These are phyloP conservation scores for Coregonus sp. DNA, from an alignment of 2,797 vertebrate species.

Conservation along the genomic window DNA sequence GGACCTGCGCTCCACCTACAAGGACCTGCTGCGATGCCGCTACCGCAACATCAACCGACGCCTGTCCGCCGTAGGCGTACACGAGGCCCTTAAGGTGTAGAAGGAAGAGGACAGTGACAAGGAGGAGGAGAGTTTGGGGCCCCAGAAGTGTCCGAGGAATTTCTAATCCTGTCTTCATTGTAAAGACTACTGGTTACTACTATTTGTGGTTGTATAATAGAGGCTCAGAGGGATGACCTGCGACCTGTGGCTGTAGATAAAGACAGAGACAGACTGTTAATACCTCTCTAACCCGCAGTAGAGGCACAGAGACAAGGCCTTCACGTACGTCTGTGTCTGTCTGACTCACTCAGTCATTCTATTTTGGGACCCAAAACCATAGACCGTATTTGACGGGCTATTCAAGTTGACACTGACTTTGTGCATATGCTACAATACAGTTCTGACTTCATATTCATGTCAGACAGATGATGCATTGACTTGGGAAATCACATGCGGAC, in stretches of 20 bases:
- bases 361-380: slow-evolving; percentile 64
- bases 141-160: not conserved
- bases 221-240: slow-evolving; percentile 34
- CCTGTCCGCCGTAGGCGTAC: slow-evolving; percentile 81
- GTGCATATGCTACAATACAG: slow-evolving; percentile 55
- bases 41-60: slow-evolving; percentile 84
- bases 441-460: slow-evolving; percentile 40
- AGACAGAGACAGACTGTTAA: slow-evolving; percentile 45
- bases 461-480: slow-evolving; percentile 40
- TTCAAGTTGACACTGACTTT: slow-evolving; percentile 57
- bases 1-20: slow-evolving; percentile 80
- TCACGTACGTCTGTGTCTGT: slow-evolving; percentile 56
- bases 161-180: not conserved
- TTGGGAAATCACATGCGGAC: slow-evolving; percentile 52
- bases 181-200: not conserved
- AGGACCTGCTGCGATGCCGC: slow-evolving; percentile 79
- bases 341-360: slow-evolving; percentile 63
- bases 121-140: not conserved
- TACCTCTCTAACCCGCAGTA: slow-evolving; percentile 32
- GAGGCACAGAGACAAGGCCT: slow-evolving; percentile 46
- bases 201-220: slow-evolving; percentile 26
- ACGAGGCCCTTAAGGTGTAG: slow-evolving; percentile 79
- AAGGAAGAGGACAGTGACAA: not conserved
- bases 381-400: slow-evolving; percentile 55
- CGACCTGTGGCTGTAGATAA: slow-evolving; percentile 54